Conservation (phyloP, 2,888 invertebrate species). For the Sphecodes monilicornis region DNA sequence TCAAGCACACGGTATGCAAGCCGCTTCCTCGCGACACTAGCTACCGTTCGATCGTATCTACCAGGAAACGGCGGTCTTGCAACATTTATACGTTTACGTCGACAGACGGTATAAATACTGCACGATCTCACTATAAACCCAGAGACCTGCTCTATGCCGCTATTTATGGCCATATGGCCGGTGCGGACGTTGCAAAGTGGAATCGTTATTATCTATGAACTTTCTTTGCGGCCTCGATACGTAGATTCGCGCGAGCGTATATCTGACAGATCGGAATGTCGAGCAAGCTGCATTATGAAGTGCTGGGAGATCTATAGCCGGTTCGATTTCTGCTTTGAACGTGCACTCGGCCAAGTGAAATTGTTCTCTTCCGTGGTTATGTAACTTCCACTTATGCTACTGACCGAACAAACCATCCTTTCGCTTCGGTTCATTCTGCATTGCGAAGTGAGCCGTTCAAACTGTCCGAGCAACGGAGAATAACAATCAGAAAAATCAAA, state of each 20-base stretch:
- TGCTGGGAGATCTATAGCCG: constrained; percentile 29
- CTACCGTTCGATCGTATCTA: constrained; percentile 67
- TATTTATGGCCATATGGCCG: constrained; percentile 60
- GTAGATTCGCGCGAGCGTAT: constrained; percentile 50
- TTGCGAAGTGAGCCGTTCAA: not conserved
- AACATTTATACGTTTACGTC: constrained; percentile 77
- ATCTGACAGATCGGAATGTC: constrained; percentile 40
- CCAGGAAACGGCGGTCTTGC: constrained; percentile 74
- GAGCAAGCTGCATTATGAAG: constrained; percentile 38
- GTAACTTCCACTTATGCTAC: constrained; percentile 11
- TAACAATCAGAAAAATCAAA: not conserved
- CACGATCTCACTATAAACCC: constrained; percentile 67
- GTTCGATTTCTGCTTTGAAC: constrained; percentile 21
- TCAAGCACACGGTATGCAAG: constrained; percentile 44
- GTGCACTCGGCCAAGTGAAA: constrained; percentile 18
- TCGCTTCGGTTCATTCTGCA: not conserved
- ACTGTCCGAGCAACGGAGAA: not conserved
- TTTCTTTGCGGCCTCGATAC: constrained; percentile 67
- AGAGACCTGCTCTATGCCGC: constrained; percentile 57
- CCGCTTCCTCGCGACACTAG: constrained; percentile 36
- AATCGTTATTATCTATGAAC: constrained; percentile 65
- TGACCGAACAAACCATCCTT: not conserved
- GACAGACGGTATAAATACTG: constrained; percentile 78
- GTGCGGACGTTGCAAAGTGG: constrained; percentile 59
- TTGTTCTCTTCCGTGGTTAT: not conserved